These are phyloP conservation scores for Empidonax alnorum DNA, from an alignment of 2,113 vertebrate genomes.

Conservation along the genomic window DNA sequence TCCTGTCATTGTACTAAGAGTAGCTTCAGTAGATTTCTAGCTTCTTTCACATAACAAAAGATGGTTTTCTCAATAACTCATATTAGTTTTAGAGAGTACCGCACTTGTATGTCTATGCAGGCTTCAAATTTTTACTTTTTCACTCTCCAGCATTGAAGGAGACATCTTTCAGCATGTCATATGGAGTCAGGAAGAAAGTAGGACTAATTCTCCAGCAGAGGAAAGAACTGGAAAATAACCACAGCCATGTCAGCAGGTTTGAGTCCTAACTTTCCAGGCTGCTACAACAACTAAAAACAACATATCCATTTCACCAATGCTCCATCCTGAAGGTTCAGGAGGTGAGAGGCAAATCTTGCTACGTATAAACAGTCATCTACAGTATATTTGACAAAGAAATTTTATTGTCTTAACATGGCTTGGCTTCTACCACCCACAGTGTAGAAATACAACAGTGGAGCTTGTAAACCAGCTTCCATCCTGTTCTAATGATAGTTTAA, in stretches of 20 bases:
- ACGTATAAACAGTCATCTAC: slow-evolving; percentile 62
- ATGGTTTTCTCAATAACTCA: neutral
- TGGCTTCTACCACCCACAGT: slow-evolving; percentile 67
- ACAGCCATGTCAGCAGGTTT: slow-evolving; percentile 8
- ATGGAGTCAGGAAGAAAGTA: neutral
- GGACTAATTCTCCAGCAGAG: neutral
- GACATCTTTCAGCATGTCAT: neutral
- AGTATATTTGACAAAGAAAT: slow-evolving; percentile 61
- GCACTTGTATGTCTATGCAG: neutral
- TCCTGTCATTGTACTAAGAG: neutral
- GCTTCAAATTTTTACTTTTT: neutral
- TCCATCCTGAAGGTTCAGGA: slow-evolving; percentile 49
- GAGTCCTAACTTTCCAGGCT: slow-evolving; percentile 14
- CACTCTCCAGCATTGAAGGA: neutral
- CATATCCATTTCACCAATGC: slow-evolving; percentile 33
- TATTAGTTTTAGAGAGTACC: neutral
- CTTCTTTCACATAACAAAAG: neutral
- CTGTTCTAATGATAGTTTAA: slow-evolving; percentile 65
- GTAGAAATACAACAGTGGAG: slow-evolving; percentile 16
- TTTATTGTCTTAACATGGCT: slow-evolving; percentile 67
- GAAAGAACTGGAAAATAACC: slow-evolving; percentile 1
- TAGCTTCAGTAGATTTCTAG: neutral
- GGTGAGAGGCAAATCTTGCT: slow-evolving; percentile 57
- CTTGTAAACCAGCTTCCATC: slow-evolving; percentile 63
- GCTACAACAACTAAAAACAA: slow-evolving; percentile 40